Base-by-base conservation (phyloP, 2,888 invertebrate species). In the Hirtodrosophila confusa region DNA sequence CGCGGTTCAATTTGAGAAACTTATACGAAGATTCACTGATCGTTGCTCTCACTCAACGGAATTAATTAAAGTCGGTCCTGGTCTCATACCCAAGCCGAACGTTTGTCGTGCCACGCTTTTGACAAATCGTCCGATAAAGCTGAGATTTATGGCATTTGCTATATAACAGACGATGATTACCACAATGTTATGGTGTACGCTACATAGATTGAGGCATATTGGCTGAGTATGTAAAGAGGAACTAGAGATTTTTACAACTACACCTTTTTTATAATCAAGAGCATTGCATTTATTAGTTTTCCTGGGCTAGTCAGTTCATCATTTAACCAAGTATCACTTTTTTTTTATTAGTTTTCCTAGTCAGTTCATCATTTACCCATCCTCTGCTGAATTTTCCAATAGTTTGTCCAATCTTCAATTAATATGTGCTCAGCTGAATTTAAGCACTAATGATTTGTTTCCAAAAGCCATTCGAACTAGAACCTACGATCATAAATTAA, bases 71-170 rank as follows among this genome's bases (percentile, higher is more conserved):
- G 49, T 69, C 67, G 58, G 48, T 61, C 47, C 17, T 31, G 58
- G 56, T 37, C 43, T 36, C 60, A 37, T 47, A 60, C 61, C 64
- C 58, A 36, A 35, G 33, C 41, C 44, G 47, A 61, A 37, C 48
- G 61, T 53, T 64, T 66, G 78, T 63, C 56, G 53, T 63, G 79
- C 74, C 76, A 82, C 80, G 75, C 80, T 85, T 87, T 82, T 83
- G 88, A 83, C 88, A 83, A 87, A 87, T 83, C 86, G 74, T 43
- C 83, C 71, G 86, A 87, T 78, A 85, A 85, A 63, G 79, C 63
- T 40, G 71, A 87, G 86, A 83, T 87, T 83, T 83, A 83, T 87
- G 67, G 49, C 75, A 36, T 44, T 54, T 47, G 31, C 36, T 50
- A 48, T 58, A 68, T 31, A 39, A 43, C 60, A 24, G 45, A 7